These are phyloP conservation scores for Patiria pectinifera DNA, from an alignment of 53 echinoderm and acorn worm genomes.

Conservation along the genomic window DNA sequence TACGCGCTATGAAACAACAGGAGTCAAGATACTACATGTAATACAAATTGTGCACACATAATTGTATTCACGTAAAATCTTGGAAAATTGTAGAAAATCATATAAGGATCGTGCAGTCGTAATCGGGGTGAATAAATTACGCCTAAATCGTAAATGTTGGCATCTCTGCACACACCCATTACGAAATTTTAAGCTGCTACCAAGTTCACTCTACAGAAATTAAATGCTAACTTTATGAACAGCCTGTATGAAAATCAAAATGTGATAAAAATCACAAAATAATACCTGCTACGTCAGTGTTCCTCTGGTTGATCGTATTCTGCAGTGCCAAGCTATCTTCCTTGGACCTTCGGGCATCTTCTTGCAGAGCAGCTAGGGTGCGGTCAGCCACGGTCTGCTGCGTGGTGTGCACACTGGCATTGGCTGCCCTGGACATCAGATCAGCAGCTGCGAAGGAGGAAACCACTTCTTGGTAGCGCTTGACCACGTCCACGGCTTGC, in stretches of 20 bases:
- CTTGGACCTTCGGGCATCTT: slow-evolving; percentile 64
- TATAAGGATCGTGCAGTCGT: too few species aligned
- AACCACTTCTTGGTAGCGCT: slow-evolving; percentile 63
- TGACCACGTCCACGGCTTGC: slow-evolving; percentile 73
- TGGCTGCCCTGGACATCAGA: slow-evolving; percentile 63
- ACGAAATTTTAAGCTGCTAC: too few species aligned
- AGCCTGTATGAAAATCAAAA: background rate
- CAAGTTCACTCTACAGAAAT: background rate
- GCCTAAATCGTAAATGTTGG: too few species aligned
- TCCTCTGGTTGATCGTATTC: slow-evolving; percentile 48
- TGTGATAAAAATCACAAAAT: background rate
- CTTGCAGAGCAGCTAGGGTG: slow-evolving; percentile 53
- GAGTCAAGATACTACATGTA: too few species aligned
- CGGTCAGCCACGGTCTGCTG: slow-evolving; percentile 35
- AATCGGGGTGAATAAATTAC: too few species aligned
- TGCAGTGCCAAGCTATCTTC: slow-evolving; percentile 56
- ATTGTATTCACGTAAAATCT: too few species aligned
- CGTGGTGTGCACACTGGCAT: slow-evolving; percentile 41
- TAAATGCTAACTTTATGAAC: background rate
- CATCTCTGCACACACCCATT: too few species aligned
- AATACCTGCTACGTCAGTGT: slow-evolving; percentile 65
- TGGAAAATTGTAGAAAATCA: too few species aligned
- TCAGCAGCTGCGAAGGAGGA: slow-evolving; percentile 62
- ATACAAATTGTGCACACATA: too few species aligned
- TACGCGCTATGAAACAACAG: too few species aligned